These are phyloP conservation scores for Porites cylindrica DNA, from an alignment of 92 coral and sea anemone genomes.

Conservation along the genomic window DNA sequence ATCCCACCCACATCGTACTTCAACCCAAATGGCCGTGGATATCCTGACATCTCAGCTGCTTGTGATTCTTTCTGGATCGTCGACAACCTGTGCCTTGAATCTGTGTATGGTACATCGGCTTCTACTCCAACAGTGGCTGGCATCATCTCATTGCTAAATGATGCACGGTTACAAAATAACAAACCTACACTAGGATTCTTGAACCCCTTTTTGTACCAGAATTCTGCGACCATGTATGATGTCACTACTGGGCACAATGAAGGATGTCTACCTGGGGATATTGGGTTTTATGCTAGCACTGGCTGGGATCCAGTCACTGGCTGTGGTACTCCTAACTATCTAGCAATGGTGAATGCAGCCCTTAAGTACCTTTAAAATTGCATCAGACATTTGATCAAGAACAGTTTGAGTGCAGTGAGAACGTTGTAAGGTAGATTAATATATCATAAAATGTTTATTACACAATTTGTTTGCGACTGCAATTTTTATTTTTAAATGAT, in stretches of 20 bases:
- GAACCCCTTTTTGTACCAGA: conserved; percentile 95
- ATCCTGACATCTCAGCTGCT: conserved; percentile 93
- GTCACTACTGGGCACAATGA: conserved; percentile 90
- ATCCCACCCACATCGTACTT: conserved; percentile 84
- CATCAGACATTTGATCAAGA: background rate
- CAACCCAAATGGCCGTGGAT: conserved; percentile 90
- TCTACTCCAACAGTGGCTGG: conserved; percentile 99
- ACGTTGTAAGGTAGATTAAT: too few species aligned
- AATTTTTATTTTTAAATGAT: too few species aligned
- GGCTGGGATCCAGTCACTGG: conserved; percentile 99
- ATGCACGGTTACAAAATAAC: conserved; percentile 82
- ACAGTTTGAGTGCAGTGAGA: background rate
- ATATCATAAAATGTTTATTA: too few species aligned
- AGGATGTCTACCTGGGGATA: conserved; percentile 89
- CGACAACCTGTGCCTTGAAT: conserved; percentile 85
- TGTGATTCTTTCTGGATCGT: conserved; percentile 98
- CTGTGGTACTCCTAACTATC: conserved; percentile 94
- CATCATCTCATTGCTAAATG: conserved; percentile 89
- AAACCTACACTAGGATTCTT: conserved; percentile 93
- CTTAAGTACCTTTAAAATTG: conserved; percentile 32
- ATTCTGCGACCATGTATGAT: conserved; percentile 85
- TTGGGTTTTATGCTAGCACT: conserved; percentile 88
- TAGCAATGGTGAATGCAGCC: conserved; percentile 87
- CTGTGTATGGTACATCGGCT: conserved; percentile 95
- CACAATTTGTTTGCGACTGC: too few species aligned